phyloP scores from a whole-genome alignment of 2,888 invertebrate genomes.

The Calliopum simillimum region DNA sequence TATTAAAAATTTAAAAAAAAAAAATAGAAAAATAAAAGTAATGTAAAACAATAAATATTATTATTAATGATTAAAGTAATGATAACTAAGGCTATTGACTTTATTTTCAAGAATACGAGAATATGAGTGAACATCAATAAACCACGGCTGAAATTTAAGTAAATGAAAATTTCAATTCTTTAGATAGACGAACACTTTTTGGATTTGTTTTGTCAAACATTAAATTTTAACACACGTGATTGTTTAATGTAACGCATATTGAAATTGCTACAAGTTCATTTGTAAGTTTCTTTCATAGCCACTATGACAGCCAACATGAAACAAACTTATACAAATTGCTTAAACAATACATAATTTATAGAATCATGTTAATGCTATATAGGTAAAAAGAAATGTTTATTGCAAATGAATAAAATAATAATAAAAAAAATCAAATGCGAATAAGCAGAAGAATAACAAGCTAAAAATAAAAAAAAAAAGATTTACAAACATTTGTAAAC shows the following conservation, averaged over 20 bases:
- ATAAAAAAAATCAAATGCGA: neutral
- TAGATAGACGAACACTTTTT: too few relatives aligned
- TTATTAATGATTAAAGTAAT: too few relatives aligned
- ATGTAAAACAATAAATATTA: neutral
- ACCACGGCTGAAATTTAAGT: too few relatives aligned
- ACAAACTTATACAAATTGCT: neutral
- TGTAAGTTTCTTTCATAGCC: too few relatives aligned
- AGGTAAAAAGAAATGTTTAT: slow-evolving; percentile 8
- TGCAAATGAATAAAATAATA: slow-evolving; percentile 4
- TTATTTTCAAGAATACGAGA: too few relatives aligned
- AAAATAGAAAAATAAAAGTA: slow-evolving; percentile 22
- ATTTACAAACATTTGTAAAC: neutral
- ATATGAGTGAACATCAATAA: too few relatives aligned
- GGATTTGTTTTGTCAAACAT: too few relatives aligned
- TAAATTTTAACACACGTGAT: too few relatives aligned
- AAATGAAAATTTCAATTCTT: too few relatives aligned
- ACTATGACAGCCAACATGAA: slow-evolving; percentile 1
- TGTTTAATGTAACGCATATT: too few relatives aligned
- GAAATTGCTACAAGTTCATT: too few relatives aligned
- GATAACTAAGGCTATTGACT: too few relatives aligned
- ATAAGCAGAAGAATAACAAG: neutral
- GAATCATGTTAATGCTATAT: slow-evolving; percentile 17
- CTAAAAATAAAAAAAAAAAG: neutral
- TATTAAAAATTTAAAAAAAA: neutral
- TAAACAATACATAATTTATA: neutral